Base-by-base conservation (phyloP, 2,113 vertebrate genomes). In the Guaruba guarouba region DNA sequence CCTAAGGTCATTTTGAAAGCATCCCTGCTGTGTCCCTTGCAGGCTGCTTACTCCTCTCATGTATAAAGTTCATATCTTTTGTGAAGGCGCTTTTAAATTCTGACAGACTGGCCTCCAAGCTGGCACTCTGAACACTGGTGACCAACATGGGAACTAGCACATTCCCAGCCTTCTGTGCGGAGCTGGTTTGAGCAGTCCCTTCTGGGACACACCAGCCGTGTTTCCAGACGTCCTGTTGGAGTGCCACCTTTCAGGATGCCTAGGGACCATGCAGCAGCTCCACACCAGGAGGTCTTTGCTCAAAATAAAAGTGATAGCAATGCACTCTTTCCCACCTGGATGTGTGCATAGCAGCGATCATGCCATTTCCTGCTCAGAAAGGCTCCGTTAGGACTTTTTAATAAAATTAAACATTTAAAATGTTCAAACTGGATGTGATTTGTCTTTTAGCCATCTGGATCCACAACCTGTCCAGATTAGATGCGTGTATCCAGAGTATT, bases 381-480 rank as follows among this genome's bases (percentile, higher is more conserved):
- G 85, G 69, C 88, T 79, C 78, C 41, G 14, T 73, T 76, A 97
- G 95, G 97, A 91, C 67, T 91, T 91, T 91, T 97, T 76, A 92
- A 91, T 94, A 88, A 95, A 93, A 97, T 96, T 83, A 91, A 97
- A 95, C 92, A 96, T 94, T 92, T 93, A 87, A 77, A 93, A 86
- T 66, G 61, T 86, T 97, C 93, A 95, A 51, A 94, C 80, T 78
- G 89, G 78, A 92, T 95, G 79, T 70, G 79, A 61, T 83, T 77
- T 95, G 70, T 83, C 35, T 95, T 93, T 91, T 77, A 79, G 82
- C 97, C 97, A 98, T 97, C 97, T 97, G 97, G 95, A 97, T 93
- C 71, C 78, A 76, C 97, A 97, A 91, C 97, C 95, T 97, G 96
- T 97, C 97, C 95, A 51, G 87, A 91, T 95, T 74, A 66, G 24